phyloP scores from a whole-genome alignment of 92 coral and sea anemone genomes.

The Phymanthus crucifer region DNA sequence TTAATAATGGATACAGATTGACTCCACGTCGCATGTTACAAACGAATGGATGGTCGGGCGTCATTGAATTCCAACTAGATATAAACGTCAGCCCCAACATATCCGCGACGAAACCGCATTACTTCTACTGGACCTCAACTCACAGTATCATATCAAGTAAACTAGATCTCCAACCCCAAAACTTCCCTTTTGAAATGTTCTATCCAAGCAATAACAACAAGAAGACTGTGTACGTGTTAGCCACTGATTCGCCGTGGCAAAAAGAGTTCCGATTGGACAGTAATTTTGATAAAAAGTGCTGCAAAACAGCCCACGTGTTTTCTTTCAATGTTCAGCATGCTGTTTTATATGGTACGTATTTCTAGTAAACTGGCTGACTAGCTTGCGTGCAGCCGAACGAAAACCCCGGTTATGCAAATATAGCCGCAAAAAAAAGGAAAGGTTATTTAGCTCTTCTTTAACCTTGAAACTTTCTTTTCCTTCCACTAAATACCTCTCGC shows the following conservation, averaged over 20 bases:
- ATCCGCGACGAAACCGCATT: background rate
- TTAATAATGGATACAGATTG: background rate
- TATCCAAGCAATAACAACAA: background rate
- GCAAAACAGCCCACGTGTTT: background rate
- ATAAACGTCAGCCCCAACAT: background rate
- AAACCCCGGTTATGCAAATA: too few relatives aligned
- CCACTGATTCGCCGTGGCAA: background rate
- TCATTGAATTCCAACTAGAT: background rate
- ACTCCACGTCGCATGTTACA: background rate
- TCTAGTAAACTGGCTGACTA: too few relatives aligned
- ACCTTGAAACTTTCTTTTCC: too few relatives aligned
- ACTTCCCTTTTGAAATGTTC: background rate
- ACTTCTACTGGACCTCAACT: background rate
- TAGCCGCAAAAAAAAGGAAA: too few relatives aligned
- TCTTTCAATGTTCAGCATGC: constrained; percentile 4
- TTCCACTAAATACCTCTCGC: too few relatives aligned
- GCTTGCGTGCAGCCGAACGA: too few relatives aligned
- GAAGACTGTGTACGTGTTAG: background rate
- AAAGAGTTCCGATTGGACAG: background rate
- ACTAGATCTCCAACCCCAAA: background rate
- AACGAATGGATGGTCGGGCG: constrained; percentile 16
- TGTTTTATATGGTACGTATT: background rate
- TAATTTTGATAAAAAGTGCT: constrained; percentile 10
- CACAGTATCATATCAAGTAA: background rate
- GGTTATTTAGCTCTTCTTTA: too few relatives aligned